Conservation (phyloP, 2,888 invertebrate species). For the Synergus gifuensis region DNA sequence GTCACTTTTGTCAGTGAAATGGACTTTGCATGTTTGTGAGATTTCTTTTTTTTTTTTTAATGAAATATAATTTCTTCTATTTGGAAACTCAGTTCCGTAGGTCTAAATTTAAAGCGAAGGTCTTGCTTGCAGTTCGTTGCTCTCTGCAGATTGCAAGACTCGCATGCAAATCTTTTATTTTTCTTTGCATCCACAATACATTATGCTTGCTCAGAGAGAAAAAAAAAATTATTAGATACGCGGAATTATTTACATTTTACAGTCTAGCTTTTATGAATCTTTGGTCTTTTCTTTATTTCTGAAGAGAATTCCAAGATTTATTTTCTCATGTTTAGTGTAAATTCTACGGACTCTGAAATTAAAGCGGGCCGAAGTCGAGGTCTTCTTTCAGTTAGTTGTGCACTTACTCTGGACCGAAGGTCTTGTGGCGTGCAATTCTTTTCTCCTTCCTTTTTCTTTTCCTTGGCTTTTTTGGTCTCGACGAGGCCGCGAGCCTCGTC, state of each 20-base stretch:
- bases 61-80: conserved; percentile 18
- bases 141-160: conserved; percentile 39
- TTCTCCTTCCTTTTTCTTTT: conserved; percentile 60
- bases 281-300: neutral
- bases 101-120: conserved; percentile 40
- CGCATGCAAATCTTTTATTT: conserved; percentile 36
- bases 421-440: conserved; percentile 62
- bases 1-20: neutral
- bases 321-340: conserved; percentile 1
- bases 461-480: conserved; percentile 58
- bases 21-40: neutral
- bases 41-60: neutral
- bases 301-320: neutral
- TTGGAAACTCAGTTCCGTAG: conserved; percentile 27
- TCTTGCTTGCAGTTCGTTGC: conserved; percentile 37
- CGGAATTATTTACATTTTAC: neutral
- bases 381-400: conserved; percentile 42
- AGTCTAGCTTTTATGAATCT: neutral
- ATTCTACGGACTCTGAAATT: conserved; percentile 29
- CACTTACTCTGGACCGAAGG: conserved; percentile 54
- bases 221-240: conserved; percentile 2
- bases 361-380: conserved; percentile 36
- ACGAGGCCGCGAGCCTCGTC: conserved; percentile 72
- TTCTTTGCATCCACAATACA: conserved; percentile 29
- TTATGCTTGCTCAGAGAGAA: neutral